A percentile compares a stretch with the other conserved stretches of the same genome.
Evolutionary conservation across 2,797 vertebrate species (phyloP).

Genomic region (Enteromius unitaeniatus): DNA sequence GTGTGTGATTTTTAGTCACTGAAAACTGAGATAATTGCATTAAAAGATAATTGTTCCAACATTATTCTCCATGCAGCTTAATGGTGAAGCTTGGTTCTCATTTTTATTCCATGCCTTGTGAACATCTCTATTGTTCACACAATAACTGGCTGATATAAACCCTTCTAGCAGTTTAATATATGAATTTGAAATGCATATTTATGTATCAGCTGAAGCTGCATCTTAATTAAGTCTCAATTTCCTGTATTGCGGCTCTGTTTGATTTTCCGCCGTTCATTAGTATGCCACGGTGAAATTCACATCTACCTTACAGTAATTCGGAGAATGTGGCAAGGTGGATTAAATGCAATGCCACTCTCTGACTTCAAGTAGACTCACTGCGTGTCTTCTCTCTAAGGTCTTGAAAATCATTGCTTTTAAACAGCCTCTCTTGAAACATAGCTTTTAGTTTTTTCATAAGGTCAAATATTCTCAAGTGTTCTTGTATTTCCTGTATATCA

Average conservation of each 20-base stretch:
- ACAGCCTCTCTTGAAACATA: neutral
- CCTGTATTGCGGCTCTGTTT: constrained; percentile 5
- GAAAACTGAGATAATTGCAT: constrained; percentile 13
- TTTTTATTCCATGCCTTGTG: neutral
- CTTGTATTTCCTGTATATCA: neutral
- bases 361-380: constrained; percentile 6
- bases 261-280: constrained; percentile 38
- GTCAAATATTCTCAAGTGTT: neutral
- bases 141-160: constrained; percentile 9
- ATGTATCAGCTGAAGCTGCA: neutral
- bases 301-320: neutral
- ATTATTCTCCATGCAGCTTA: constrained; percentile 30
- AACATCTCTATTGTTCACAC: constrained; percentile 3
- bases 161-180: constrained; percentile 3
- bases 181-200: constrained; percentile 32
- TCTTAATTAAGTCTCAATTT: constrained; percentile 26
- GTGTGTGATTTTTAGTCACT: neutral
- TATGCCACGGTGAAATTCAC: constrained; percentile 3
- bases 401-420: constrained; percentile 9
- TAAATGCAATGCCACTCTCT: constrained; percentile 29
- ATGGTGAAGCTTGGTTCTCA: neutral
- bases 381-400: neutral
- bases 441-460: neutral
- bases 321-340: neutral
- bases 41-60: constrained; percentile 30